These are phyloP conservation scores for Rhinophrynus dorsalis DNA, from an alignment of 2,797 vertebrate species.

Conservation along the genomic window DNA sequence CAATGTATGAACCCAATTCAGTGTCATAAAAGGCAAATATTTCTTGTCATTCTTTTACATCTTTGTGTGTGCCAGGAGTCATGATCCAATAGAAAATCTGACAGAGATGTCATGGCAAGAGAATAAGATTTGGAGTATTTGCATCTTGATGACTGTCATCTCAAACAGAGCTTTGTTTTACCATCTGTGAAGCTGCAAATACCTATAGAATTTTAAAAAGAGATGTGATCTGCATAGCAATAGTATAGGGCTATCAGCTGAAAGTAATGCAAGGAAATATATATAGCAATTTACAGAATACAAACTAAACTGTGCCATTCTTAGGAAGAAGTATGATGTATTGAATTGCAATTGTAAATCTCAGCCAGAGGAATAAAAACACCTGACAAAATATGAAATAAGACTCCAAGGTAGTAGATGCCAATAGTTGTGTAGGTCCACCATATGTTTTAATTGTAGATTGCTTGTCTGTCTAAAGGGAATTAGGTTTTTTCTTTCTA, in stretches of 20 bases:
- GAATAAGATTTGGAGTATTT: not conserved
- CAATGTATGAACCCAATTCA: not conserved
- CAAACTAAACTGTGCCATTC: not conserved
- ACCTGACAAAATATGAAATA: constrained; percentile 39
- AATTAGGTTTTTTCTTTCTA: constrained; percentile 42
- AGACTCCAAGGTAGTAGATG: constrained; percentile 1
- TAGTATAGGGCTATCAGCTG: not conserved
- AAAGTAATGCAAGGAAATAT: not conserved
- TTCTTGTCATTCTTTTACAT: not conserved
- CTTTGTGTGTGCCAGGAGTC: not conserved
- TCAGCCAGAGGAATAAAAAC: constrained; percentile 10
- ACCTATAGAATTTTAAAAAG: not conserved
- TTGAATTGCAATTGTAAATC: not conserved
- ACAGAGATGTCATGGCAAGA: not conserved
- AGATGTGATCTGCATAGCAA: not conserved
- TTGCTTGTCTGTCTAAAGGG: constrained; percentile 56
- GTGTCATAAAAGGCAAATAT: not conserved
- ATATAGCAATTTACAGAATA: not conserved
- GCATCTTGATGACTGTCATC: not conserved
- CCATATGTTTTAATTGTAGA: constrained; percentile 58
- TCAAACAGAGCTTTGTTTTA: not conserved
- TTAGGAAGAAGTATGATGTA: not conserved
- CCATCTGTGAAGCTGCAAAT: not conserved
- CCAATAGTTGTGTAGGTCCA: constrained; percentile 34
- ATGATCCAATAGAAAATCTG: not conserved